Conservation (phyloP, 2,797 vertebrate genomes). For the Peromyscus eremicus region DNA sequence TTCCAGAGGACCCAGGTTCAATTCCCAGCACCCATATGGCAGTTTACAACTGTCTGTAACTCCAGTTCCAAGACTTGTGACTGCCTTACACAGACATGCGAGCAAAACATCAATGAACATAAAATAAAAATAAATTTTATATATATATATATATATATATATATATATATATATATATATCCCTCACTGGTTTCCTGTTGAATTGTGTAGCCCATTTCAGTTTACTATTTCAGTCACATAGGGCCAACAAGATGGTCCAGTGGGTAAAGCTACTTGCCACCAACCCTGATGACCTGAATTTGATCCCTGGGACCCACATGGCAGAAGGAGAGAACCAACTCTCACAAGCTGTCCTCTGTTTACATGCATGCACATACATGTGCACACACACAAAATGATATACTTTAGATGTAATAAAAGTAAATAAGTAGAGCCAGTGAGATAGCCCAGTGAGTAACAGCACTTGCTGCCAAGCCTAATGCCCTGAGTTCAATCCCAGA, state of each 20-base stretch:
- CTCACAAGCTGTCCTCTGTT: background rate
- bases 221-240: background rate
- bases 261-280: background rate
- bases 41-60: background rate
- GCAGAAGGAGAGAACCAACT: background rate
- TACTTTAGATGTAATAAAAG: background rate
- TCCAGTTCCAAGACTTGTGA: background rate
- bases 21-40: background rate
- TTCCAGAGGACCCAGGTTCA: background rate
- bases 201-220: background rate
- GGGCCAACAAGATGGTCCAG: background rate
- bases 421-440: background rate
- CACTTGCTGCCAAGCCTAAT: background rate
- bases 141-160: background rate
- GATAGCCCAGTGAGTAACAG: background rate
- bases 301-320: background rate
- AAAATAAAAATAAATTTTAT: slow-evolving; percentile 42
- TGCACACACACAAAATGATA: background rate
- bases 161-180: background rate
- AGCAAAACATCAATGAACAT: background rate
- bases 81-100: background rate
- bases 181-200: background rate
- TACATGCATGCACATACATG: background rate
- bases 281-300: background rate
- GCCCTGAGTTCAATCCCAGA: too few species aligned